phyloP scores from a whole-genome alignment of 2,797 vertebrate species.

The Hozukius guyotensis region DNA sequence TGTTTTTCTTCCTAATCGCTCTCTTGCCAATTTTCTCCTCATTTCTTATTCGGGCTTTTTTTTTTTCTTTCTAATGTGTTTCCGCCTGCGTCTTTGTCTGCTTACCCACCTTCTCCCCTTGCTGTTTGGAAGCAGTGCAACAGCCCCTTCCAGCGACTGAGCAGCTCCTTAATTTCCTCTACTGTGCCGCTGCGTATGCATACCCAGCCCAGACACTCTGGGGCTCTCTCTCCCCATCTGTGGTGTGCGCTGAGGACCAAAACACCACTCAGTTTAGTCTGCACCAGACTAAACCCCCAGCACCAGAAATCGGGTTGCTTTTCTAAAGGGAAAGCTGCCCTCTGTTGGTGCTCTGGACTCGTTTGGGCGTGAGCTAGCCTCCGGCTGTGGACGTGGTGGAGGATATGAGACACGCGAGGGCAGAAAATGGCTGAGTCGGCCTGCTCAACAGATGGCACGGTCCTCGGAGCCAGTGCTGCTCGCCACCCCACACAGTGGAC shows the following conservation, averaged over 20 bases:
- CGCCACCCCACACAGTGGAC: conserved; percentile 43
- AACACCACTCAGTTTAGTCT: conserved; percentile 15
- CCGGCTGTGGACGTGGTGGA: conserved; percentile 53
- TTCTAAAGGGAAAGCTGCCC: conserved; percentile 46
- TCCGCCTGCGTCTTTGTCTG: conserved; percentile 43
- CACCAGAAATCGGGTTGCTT: conserved; percentile 8
- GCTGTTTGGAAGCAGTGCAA: conserved; percentile 51
- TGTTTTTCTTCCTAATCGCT: conserved; percentile 58
- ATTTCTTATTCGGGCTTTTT: conserved; percentile 42
- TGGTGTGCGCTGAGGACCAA: conserved; percentile 14
- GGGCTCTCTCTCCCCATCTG: conserved; percentile 39
- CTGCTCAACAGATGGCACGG: conserved; percentile 78
- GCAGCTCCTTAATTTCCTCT: conserved; percentile 54
- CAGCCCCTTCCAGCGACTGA: conserved; percentile 47
- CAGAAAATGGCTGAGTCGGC: conserved; percentile 77
- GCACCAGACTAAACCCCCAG: conserved; percentile 16
- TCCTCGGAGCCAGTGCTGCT: conserved; percentile 65
- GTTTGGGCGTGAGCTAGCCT: conserved; percentile 60
- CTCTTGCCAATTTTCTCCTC: conserved; percentile 58
- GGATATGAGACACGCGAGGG: conserved; percentile 63
- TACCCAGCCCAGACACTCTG: conserved; percentile 40
- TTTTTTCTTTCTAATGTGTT: conserved; percentile 5
- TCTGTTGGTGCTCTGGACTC: conserved; percentile 55
- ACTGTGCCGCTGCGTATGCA: conserved; percentile 46
- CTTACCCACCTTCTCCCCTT: conserved; percentile 10